phyloP scores from a whole-genome alignment of 2,888 invertebrate genomes.

The Acrobasis repandana region DNA sequence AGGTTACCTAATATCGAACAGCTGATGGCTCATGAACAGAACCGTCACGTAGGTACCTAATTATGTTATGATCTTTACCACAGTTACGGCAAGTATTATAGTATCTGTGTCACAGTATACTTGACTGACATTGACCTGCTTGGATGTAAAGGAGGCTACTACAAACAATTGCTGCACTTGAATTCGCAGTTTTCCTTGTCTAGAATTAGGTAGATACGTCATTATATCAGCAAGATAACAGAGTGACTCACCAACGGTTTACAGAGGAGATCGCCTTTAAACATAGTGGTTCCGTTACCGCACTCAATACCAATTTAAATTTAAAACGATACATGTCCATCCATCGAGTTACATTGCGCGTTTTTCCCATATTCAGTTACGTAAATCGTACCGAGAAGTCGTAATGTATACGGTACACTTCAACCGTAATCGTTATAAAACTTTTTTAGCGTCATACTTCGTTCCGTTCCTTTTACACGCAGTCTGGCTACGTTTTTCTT shows the following conservation, averaged over 20 bases:
- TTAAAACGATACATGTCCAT: not conserved
- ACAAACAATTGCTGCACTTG: constrained; percentile 8
- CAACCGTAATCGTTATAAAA: constrained; percentile 32
- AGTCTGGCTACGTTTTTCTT: constrained; percentile 66
- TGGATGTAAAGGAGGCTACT: constrained; percentile 1
- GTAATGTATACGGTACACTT: constrained; percentile 21
- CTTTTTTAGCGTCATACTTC: constrained; percentile 27
- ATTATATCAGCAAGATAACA: constrained; percentile 12
- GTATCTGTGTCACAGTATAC: no score
- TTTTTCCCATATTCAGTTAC: constrained; percentile 12
- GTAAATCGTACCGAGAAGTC: constrained; percentile 4
- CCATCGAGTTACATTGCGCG: not conserved
- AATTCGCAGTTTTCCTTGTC: constrained; percentile 20
- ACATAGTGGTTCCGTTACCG: constrained; percentile 14
- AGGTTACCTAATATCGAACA: no score
- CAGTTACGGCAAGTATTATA: no score
- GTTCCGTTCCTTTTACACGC: constrained; percentile 45
- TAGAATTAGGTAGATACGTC: constrained; percentile 17
- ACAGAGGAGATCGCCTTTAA: constrained; percentile 3
- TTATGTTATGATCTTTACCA: no score
- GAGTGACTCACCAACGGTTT: constrained; percentile 12
- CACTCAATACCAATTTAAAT: constrained; percentile 1
- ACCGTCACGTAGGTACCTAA: no score
- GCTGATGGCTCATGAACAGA: no score
- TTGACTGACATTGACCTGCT: constrained; percentile 17